Percentiles rank a stretch among this genome's conserved stretches.
Conservation (phyloP, 2,888 invertebrate genomes). For the Tromatobia lineatoria region DNA sequence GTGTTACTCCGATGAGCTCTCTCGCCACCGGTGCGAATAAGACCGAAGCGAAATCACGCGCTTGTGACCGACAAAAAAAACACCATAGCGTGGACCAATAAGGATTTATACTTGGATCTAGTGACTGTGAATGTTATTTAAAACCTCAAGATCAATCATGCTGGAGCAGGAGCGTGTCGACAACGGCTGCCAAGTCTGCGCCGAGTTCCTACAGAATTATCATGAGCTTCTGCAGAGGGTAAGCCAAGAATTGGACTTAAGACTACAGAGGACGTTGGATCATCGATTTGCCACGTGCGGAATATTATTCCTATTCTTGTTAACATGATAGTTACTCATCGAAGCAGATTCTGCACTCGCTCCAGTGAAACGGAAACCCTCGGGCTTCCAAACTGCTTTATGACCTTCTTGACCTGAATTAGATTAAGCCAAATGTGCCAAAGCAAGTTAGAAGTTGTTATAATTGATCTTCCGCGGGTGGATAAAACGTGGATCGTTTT, state of each 20-base stretch:
- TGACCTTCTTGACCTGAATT: background rate
- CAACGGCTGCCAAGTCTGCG: constrained; percentile 90
- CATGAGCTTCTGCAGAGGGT: constrained; percentile 91
- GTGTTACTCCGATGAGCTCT: constrained; percentile 51
- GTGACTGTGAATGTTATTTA: constrained; percentile 61
- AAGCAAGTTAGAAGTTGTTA: background rate
- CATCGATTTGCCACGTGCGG: constrained; percentile 1
- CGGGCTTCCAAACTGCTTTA: background rate
- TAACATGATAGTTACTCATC: background rate
- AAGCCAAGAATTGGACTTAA: constrained; percentile 78
- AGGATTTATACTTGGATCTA: background rate
- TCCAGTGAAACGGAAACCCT: background rate
- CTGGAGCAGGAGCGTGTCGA: constrained; percentile 89
- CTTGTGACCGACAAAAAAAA: no score
- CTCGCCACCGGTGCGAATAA: constrained; percentile 36
- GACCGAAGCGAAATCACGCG: background rate
- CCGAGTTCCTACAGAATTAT: constrained; percentile 91
- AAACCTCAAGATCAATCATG: constrained; percentile 83
- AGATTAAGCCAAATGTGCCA: background rate
- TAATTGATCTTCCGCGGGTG: background rate
- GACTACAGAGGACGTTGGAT: constrained; percentile 6
- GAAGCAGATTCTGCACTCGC: background rate
- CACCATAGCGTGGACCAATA: background rate
- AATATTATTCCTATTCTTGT: constrained; percentile 2
- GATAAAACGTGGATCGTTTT: background rate